These are phyloP conservation scores for Drosophila nikananu DNA, from an alignment of 1,140 invertebrate genomes.

Conservation along the genomic window DNA sequence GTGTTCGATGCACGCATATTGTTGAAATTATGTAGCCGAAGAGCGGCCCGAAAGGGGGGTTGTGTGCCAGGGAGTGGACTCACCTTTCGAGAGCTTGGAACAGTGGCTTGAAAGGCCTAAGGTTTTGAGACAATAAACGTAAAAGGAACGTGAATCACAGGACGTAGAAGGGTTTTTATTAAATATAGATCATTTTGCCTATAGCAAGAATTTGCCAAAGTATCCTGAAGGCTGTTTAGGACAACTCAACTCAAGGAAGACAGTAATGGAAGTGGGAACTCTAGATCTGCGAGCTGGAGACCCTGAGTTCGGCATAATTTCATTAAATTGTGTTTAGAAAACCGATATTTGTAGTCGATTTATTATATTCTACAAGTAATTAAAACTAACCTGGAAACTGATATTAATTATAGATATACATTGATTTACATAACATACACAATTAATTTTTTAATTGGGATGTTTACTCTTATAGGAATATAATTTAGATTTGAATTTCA, in stretches of 20 bases:
- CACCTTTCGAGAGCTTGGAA: slow-evolving; percentile 63
- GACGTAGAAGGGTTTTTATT: not conserved
- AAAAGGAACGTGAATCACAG: not conserved
- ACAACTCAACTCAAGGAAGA: too few species aligned
- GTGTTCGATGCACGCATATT: slow-evolving; percentile 77
- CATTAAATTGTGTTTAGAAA: not conserved
- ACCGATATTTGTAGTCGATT: not conserved
- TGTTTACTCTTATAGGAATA: not conserved
- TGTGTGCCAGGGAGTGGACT: slow-evolving; percentile 41
- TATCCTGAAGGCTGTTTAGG: not conserved
- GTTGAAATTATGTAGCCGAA: slow-evolving; percentile 84
- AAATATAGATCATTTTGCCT: too few species aligned
- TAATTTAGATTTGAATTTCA: too few species aligned
- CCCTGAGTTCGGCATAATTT: not conserved
- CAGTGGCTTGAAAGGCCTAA: slow-evolving; percentile 25
- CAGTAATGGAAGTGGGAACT: too few species aligned
- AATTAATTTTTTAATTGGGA: not conserved
- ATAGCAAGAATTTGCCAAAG: not conserved
- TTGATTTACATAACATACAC: not conserved
- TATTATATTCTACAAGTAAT: not conserved
- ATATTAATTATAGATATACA: not conserved
- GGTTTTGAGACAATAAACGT: not conserved
- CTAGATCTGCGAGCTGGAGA: not conserved
- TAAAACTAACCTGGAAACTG: not conserved
- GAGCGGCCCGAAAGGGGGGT: slow-evolving; percentile 13